A percentile compares a stretch with the other conserved stretches of the same genome.
phyloP scores from a whole-genome alignment of 2,888 invertebrate genomes.

The Drosophila setosimentum region DNA sequence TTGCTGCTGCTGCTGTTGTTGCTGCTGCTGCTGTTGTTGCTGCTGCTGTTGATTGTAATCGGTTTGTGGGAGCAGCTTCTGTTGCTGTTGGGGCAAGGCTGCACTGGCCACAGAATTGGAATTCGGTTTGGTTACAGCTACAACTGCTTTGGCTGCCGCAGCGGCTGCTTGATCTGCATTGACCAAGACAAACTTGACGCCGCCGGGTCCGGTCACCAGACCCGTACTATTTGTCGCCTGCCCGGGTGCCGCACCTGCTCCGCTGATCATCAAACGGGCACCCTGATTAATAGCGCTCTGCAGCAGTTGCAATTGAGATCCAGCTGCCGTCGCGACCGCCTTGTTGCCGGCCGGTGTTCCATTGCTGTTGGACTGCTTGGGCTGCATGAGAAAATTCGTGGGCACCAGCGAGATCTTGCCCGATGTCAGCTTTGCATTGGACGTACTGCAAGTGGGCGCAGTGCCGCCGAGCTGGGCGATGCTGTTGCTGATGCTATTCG shows the following conservation, averaged over 20 bases:
- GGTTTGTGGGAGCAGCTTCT: conserved; percentile 33
- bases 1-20: conserved; percentile 21
- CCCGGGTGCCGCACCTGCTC: conserved; percentile 36
- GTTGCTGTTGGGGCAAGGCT: conserved; percentile 36
- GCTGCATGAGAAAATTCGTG: conserved; percentile 84
- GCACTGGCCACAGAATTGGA: conserved; percentile 11
- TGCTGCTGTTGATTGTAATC: conserved; percentile 42
- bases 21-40: conserved; percentile 12
- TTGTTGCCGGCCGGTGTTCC: conserved; percentile 45
- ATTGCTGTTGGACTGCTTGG: conserved; percentile 55
- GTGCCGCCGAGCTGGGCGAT: conserved; percentile 41
- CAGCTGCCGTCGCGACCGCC: conserved; percentile 25
- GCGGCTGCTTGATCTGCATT: conserved; percentile 78
- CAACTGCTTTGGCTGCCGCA: conserved; percentile 48
- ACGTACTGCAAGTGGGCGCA: conserved; percentile 43
- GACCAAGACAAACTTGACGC: conserved; percentile 84
- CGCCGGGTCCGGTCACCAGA: conserved; percentile 77
- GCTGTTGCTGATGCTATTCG: conserved; percentile 55
- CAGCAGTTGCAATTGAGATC: conserved; percentile 64
- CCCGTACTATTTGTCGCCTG: conserved; percentile 59
- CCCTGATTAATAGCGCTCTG: conserved; percentile 73
- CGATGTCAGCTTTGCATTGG: conserved; percentile 41
- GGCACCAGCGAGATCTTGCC: conserved; percentile 85
- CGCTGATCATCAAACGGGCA: conserved; percentile 74
- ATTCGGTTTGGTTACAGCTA: conserved; percentile 49